Base-by-base conservation (phyloP, 2,113 vertebrate genomes). In the Marmota monax region DNA sequence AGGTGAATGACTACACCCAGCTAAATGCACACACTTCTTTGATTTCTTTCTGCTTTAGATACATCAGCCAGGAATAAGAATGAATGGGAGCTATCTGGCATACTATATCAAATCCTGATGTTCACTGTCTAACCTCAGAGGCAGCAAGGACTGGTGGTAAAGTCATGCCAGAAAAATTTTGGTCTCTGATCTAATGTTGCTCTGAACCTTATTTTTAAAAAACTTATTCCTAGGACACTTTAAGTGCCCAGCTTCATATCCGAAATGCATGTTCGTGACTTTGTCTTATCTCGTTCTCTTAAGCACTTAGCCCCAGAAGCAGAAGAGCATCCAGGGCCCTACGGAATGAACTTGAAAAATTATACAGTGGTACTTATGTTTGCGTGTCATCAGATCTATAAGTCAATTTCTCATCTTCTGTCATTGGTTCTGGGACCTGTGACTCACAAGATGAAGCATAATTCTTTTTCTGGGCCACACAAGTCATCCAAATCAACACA, bases 201-300 rank as follows among this genome's bases (percentile, higher is more conserved):
- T 86, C 51, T 87, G 37, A 92, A 84, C 3, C 12, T 56, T 74
- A 88, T 83, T 79, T 45, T 90, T 76, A 73, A 58, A 76, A 88
- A n/a, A 37, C 17, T 29, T 45, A 5, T 92, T 37, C 74, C 7
- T 5, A 85, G 67, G 53, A 37, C 18, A 45, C 17, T 79, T 79
- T 58, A 92, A 2, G 6, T 74, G 83, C n/a, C 53, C 37, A 39
- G 14, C 13, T 70, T 85, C 16, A 27, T 7, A 79, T 27, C 13
- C 61, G 69, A 76, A 77, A 27, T 37, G 25, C 9, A 20, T 22
- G 1, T 70, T 77, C 73, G 12, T 3, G 3, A 8, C 32, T 45
- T 48, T 56, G n/a, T 63, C 70, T 94, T n/a, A 39, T n/a, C 37
- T 45, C n/a, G 22, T 0, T 27, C 32, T 53, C 3, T 45, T 32